Evolutionary conservation across 2,113 vertebrate genomes (phyloP), one percentile per base, ranked within the genome.

Genomic region (Centrocercus urophasianus): DNA sequence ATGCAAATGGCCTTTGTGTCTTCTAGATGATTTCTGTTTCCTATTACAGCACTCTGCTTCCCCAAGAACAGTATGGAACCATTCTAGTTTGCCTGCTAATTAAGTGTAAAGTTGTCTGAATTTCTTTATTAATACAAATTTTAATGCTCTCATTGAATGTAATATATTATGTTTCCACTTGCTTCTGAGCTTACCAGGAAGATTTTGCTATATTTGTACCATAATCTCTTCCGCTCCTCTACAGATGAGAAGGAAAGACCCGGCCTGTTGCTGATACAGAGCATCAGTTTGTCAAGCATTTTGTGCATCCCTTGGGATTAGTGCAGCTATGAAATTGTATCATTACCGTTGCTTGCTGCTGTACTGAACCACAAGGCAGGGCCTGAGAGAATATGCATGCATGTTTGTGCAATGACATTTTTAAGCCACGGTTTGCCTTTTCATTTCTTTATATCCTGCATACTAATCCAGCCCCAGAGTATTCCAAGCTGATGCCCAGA

Each of bases 361-460:
- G 84, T 96, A 91, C 91, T 88, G 93, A 97, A 42, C 72, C 83
- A 77, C 86, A 76, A 78, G 79, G 88, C 85, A 93, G 25, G 82
- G 86, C 73, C 70, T 92, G 78, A 50, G 95, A 93, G 91, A 95
- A 91, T 93, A 87, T 63, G 60, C 86, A 74, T 63, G 78, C 86
- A 69, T 86, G 93, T 96, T 96, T 95, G 86, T 89, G 81, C 94
- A 88, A 89, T 96, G 94, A 96, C 91, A 94, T 96, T 97, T 97
- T 93, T 86, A 94, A 97, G 67, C 66, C 60, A 76, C 2, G 1
- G 13, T 77, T 95, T 8, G 56, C 75, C 86, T 94, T 96, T 94
- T 77, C 24, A 77, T 93, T 89, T 96, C 84, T 83, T 88, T 81
- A 78, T 63, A 75, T 81, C 76, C 79, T 83, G 93, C 85, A 93